These are phyloP conservation scores for Neosalanx taihuensis DNA, from an alignment of 2,797 vertebrate species.

Conservation along the genomic window DNA sequence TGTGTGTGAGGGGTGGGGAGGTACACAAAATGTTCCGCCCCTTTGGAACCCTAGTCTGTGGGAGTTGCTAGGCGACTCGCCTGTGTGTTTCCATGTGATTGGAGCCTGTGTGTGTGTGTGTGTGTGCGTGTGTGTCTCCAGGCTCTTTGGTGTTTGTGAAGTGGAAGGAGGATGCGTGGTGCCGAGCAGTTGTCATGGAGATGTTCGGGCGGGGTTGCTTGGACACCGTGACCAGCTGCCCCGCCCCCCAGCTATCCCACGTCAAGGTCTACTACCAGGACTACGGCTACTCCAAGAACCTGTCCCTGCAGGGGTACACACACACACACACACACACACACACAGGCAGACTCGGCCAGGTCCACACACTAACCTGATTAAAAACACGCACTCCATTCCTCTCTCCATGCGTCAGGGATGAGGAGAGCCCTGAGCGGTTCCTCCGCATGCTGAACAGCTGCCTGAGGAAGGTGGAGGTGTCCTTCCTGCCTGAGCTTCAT, in stretches of 20 bases:
- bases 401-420: constrained; percentile 23
- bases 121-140: constrained; percentile 25
- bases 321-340: constrained; percentile 3
- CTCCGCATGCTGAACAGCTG: constrained; percentile 52
- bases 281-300: constrained; percentile 49
- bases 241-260: constrained; percentile 45
- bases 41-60: too few species aligned
- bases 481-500: constrained; percentile 31
- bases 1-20: constrained; percentile 6
- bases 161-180: constrained; percentile 53
- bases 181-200: constrained; percentile 53
- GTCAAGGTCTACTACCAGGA: constrained; percentile 62
- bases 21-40: too few species aligned
- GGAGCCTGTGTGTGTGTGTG: not conserved
- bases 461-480: constrained; percentile 52
- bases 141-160: constrained; percentile 61
- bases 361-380: not conserved
- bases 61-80: not conserved
- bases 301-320: constrained; percentile 53
- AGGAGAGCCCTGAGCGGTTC: constrained; percentile 6
- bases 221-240: constrained; percentile 50
- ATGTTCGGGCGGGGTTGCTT: constrained; percentile 42
- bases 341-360: not conserved
- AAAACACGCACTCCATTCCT: not conserved
- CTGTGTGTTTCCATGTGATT: not conserved